A percentile compares a stretch with the other conserved stretches of the same genome.
Evolutionary conservation across 2,113 vertebrate genomes (phyloP).

Genomic region (Bothrops jararaca): DNA sequence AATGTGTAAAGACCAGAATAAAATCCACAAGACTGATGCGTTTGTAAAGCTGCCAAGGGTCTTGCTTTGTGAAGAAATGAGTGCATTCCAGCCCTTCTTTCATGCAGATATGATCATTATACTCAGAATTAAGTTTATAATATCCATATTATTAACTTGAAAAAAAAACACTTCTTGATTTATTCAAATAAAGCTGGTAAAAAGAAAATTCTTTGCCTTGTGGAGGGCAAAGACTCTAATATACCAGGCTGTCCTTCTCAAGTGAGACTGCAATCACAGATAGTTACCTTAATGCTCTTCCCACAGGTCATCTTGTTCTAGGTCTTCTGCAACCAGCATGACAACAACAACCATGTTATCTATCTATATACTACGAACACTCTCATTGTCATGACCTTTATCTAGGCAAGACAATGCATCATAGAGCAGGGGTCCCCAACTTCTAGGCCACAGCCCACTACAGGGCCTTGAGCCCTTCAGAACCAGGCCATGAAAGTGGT

Average conservation of each 20-base stretch:
- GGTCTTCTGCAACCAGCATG: background rate
- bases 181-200: background rate
- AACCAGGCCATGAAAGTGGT: background rate
- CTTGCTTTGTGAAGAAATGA: background rate
- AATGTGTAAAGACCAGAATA: background rate
- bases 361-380: background rate
- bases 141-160: background rate
- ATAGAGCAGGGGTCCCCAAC: background rate
- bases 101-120: background rate
- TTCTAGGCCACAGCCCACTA: background rate
- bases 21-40: background rate
- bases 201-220: background rate
- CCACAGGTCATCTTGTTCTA: too few relatives aligned
- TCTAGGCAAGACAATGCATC: background rate
- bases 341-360: background rate
- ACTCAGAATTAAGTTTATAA: background rate
- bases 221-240: background rate
- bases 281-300: too few relatives aligned
- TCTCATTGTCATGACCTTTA: background rate
- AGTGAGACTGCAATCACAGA: background rate
- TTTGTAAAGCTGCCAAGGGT: background rate
- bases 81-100: background rate
- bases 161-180: background rate
- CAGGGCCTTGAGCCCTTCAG: background rate
- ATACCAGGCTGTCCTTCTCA: background rate